phyloP scores from a whole-genome alignment of 1,140 invertebrate genomes.

The Linepithema humile region DNA sequence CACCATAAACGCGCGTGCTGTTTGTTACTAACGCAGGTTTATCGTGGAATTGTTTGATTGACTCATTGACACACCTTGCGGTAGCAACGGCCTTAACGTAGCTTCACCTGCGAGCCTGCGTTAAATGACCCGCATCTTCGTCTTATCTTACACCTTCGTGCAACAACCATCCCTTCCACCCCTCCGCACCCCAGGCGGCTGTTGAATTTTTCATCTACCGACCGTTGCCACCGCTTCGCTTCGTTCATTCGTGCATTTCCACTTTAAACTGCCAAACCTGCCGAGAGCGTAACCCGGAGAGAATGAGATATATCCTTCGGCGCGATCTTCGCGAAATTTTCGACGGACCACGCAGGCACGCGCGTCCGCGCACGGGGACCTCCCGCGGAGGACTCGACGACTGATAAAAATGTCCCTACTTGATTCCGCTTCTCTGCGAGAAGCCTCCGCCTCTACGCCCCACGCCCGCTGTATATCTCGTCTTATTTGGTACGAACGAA shows the following conservation, averaged over 20 bases:
- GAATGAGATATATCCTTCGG: background rate
- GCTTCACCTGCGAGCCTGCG: conserved; percentile 60
- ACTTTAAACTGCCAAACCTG: background rate
- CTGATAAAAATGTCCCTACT: conserved; percentile 76
- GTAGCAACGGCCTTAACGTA: conserved; percentile 22
- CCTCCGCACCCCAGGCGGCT: conserved; percentile 18
- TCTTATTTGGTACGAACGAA: conserved; percentile 71
- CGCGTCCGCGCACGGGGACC: conserved; percentile 46
- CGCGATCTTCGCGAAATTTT: conserved; percentile 21
- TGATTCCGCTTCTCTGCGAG: conserved; percentile 63
- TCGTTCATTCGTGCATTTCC: background rate
- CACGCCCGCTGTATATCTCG: conserved; percentile 57
- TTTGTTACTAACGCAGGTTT: background rate
- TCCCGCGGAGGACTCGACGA: conserved; percentile 69
- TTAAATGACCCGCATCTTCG: conserved; percentile 59
- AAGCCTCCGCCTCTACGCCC: background rate
- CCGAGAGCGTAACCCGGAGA: conserved; percentile 3
- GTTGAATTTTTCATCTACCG: conserved; percentile 53
- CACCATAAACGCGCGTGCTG: background rate
- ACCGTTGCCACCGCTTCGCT: conserved; percentile 7
- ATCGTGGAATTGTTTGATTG: conserved; percentile 3
- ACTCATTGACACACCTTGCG: conserved; percentile 45
- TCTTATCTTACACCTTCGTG: conserved; percentile 56
- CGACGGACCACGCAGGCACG: conserved; percentile 2
- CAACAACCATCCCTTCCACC: background rate